Evolutionary conservation across 2,888 invertebrate genomes (phyloP), one percentile per base, ranked within the genome.

Genomic region (Drosophila merina): DNA sequence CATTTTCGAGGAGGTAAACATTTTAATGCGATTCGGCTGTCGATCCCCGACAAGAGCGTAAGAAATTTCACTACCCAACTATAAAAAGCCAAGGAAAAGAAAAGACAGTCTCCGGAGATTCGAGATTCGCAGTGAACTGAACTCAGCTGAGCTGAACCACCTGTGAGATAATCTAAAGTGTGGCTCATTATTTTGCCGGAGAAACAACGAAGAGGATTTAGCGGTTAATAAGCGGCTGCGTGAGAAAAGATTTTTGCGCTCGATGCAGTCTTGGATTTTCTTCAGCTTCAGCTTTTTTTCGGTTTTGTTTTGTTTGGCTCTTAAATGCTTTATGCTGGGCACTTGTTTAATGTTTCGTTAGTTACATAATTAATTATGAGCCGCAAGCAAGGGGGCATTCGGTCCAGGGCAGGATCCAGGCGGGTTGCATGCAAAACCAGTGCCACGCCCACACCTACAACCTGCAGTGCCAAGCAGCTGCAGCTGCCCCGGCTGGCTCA

Each of bases 281-380:
- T 25, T 20, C 2, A 30, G 49, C 44, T n/a, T n/a, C n/a, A n/a
- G 50, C 14, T 10, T 9, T 42, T 47, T 47, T 48, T 56, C 25
- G 30, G 42, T 30, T 30, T 26, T 7, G 26, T 44, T 56, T 63
- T 54, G 56, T 58, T 57, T 60, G 49, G 42, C 1, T 25, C 30
- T 7, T 9, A 50, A 20, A 42, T 51, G 7, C 47, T 49, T 38
- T 50, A 20, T 9, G 38, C 47, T 45, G 49, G 59, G 42, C 68
- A 55, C 57, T 70, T 52, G 74, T 58, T 63, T 64, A 67, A 70
- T 68, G 75, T 67, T 57, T 64, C 64, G 64, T 67, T 70, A 66
- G 76, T 85, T 84, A 83, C 83, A 80, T 80, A 86, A 86, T 86
- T 86, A 86, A 88, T 86, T 81, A 74, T 58, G 59, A 64, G 68